A percentile compares a stretch with the other conserved stretches of the same genome.
These are phyloP conservation scores for Ypsolopha scabrella DNA, from an alignment of 2,888 invertebrate genomes.

Conservation along the genomic window DNA sequence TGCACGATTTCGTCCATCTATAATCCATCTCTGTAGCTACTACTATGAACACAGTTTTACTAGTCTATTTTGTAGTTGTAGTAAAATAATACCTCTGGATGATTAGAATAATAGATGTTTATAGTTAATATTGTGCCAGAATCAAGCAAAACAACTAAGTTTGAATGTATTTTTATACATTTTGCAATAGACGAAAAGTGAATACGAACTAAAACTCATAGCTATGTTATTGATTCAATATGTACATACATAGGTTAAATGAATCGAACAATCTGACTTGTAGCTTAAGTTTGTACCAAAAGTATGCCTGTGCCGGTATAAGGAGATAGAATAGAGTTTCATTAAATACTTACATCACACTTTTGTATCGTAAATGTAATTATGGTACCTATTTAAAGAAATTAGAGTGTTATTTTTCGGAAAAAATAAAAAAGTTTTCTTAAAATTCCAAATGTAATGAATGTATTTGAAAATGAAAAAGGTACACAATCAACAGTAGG, in stretches of 20 bases:
- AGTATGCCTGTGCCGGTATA: background rate
- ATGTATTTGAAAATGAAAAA: too few species aligned
- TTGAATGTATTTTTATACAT: background rate
- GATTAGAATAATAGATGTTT: slow-evolving; percentile 17
- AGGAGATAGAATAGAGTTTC: too few species aligned
- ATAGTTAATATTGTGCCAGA: slow-evolving; percentile 2
- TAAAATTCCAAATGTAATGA: too few species aligned
- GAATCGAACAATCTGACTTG: background rate
- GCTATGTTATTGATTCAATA: background rate
- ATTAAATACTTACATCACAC: background rate
- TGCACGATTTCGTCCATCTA: too few species aligned
- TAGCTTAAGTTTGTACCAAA: slow-evolving; percentile 1
- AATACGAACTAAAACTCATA: background rate
- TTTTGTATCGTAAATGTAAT: background rate
- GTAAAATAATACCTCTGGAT: slow-evolving; percentile 49
- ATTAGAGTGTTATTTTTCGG: too few species aligned
- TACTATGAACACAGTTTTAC: slow-evolving; percentile 50
- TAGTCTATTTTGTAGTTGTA: slow-evolving; percentile 51
- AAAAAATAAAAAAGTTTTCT: too few species aligned
- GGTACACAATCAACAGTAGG: too few species aligned
- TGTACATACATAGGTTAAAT: background rate
- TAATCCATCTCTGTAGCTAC: too few species aligned
- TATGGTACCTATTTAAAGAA: too few species aligned
- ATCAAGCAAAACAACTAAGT: background rate
- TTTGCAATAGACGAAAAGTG: background rate